phyloP scores from a whole-genome alignment of 2,113 vertebrate species.

The Anolis carolinensis region DNA sequence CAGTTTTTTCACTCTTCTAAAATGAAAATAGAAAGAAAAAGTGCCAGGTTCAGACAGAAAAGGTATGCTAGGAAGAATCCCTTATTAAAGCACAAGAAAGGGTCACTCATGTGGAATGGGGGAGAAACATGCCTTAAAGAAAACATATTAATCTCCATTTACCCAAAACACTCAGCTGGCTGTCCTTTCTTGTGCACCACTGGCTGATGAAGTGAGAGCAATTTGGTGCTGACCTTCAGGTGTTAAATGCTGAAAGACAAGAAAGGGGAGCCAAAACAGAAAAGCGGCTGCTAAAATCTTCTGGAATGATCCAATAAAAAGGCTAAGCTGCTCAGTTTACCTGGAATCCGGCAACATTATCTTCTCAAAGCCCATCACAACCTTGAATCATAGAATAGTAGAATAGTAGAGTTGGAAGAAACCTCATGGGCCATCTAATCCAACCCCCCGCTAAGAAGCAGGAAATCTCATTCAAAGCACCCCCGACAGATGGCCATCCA shows the following conservation, averaged over 20 bases:
- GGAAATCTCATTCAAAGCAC: too few species aligned
- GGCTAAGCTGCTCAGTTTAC: neutral
- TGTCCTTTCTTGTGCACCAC: neutral
- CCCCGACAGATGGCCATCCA: too few species aligned
- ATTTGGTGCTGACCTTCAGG: neutral
- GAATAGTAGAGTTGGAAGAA: too few species aligned
- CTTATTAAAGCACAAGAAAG: neutral
- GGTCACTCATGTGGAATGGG: neutral
- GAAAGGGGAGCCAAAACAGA: neutral
- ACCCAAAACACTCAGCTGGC: neutral
- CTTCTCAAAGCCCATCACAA: neutral
- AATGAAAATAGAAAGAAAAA: neutral
- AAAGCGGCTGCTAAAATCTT: neutral
- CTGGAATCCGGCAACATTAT: neutral
- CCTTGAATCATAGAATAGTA: too few species aligned
- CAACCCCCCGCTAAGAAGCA: too few species aligned
- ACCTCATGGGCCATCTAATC: too few species aligned
- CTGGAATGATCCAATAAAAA: neutral
- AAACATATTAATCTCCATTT: constrained; percentile 14
- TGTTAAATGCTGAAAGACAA: neutral
- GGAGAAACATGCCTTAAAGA: constrained; percentile 26
- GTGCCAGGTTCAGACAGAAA: neutral
- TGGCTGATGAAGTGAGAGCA: neutral
- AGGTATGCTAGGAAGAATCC: neutral
- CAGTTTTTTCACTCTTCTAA: neutral